Conservation (phyloP, 2,888 invertebrate species). For the Drosophila picticornis region DNA sequence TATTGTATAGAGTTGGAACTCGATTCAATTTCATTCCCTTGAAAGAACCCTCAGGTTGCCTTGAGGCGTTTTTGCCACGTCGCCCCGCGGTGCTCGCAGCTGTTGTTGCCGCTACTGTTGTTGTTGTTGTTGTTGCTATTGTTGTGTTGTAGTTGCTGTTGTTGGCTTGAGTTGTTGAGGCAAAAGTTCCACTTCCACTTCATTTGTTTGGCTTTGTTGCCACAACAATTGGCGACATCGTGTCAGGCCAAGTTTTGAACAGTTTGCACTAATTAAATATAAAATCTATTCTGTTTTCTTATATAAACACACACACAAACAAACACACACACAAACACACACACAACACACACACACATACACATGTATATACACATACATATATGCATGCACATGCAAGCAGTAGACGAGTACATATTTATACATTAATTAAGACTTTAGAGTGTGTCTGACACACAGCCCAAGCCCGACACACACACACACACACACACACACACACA, state of each 20-base stretch:
- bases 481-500: constrained; percentile 44
- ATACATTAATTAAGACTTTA: constrained; percentile 78
- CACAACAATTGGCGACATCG: constrained; percentile 77
- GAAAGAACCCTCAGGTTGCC: constrained; percentile 42
- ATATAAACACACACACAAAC: constrained; percentile 23
- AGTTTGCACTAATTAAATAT: constrained; percentile 74
- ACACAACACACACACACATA: constrained; percentile 3
- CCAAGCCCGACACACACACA: constrained; percentile 24
- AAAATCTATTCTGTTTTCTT: constrained; percentile 73
- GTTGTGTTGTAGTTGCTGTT: constrained; percentile 18
- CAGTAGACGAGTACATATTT: constrained; percentile 60
- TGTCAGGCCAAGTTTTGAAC: constrained; percentile 70
- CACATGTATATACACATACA: background rate
- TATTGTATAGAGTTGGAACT: constrained; percentile 44
- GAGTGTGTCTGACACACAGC: constrained; percentile 71
- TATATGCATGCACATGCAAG: constrained; percentile 1
- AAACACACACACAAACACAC: background rate
- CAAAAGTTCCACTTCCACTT: constrained; percentile 65
- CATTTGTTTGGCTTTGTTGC: constrained; percentile 73
- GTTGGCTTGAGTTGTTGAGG: constrained; percentile 39
- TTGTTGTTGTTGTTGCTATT: constrained; percentile 44
- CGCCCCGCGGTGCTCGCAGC: constrained; percentile 59
- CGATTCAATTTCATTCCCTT: constrained; percentile 55
- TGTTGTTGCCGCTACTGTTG: constrained; percentile 39
- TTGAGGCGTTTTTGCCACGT: constrained; percentile 54